Base-by-base conservation (phyloP, 2,113 vertebrate genomes). In the Oceanites oceanicus region DNA sequence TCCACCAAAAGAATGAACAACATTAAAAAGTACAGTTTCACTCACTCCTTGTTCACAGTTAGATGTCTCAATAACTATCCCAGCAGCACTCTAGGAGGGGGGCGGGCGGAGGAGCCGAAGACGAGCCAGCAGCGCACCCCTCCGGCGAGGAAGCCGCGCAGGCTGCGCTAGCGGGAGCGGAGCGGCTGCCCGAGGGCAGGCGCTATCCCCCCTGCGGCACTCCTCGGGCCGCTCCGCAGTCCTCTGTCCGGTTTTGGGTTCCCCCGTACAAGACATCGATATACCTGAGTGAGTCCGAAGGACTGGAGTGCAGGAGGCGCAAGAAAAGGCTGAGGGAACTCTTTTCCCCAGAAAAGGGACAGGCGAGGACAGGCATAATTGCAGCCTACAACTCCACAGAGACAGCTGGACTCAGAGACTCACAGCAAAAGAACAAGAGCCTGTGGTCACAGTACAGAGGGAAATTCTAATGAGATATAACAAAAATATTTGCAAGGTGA, bases 181-280 rank as follows among this genome's bases (percentile, higher is more conserved):
- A 5, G 71, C n/a, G 17, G 63, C 72, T 9, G 65, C 70, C n/a
- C 4, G 22, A 3, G 20, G 12, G 13, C 5, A 18, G 25, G 11
- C 26, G n/a, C n/a, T 3, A 11, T 0, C 36, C 59, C 47, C n/a
- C 25, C n/a, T 13, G 5, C 7, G 26, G 38, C 4, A 4, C 36
- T 27, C 18, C 1, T 2, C 1, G 47, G 58, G 36, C 26, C 75
- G 1, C 0, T 0, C 75, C 44, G 59, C 53, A 15, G 11, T 2
- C 34, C 63, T 32, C 34, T 25, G 16, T 1, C 59, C 84, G 30
- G 2, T 6, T 4, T 9, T 27, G 13, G 47, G 21, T 34, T 74
- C 27, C 23, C 17, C 30, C 55, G 10, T 0, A 13, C 17, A 11
- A 13, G 10, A 15, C 20, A 30, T 7, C 29, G 17, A 8, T 0